A percentile compares a stretch with the other conserved stretches of the same genome.
phyloP scores from a whole-genome alignment of 2,888 invertebrate species.

The Drosophila austrosaltans region DNA sequence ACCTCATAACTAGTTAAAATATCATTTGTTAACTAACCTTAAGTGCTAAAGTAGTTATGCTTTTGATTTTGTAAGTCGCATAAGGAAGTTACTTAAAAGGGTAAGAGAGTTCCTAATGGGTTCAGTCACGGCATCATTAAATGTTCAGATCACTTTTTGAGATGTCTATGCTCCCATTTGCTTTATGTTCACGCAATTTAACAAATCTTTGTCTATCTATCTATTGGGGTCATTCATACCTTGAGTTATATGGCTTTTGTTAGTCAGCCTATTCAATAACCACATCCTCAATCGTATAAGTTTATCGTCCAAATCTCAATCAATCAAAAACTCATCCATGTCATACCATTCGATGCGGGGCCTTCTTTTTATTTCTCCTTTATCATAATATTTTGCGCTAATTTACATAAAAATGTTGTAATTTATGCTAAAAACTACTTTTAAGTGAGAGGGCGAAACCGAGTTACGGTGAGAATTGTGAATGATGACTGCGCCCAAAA shows the following conservation, averaged over 20 bases:
- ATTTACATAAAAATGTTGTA: conserved; percentile 28
- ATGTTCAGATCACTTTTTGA: conserved; percentile 1
- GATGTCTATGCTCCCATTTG: conserved; percentile 1
- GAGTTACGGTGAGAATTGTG: conserved; percentile 14
- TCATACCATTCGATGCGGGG: conserved; percentile 60
- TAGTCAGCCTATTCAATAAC: conserved; percentile 13
- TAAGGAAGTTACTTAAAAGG: conserved; percentile 15
- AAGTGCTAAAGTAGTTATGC: conserved; percentile 20
- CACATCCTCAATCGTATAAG: conserved; percentile 16
- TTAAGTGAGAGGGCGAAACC: background rate
- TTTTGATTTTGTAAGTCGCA: conserved; percentile 16
- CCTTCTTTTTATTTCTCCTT: conserved; percentile 16
- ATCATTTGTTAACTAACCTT: conserved; percentile 15
- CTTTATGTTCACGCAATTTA: background rate
- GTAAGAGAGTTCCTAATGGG: conserved; percentile 9
- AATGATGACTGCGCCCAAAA: conserved; percentile 23
- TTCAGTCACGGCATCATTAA: conserved; percentile 9
- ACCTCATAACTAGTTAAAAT: conserved; percentile 6
- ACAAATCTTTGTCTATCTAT: background rate
- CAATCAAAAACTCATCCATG: conserved; percentile 61
- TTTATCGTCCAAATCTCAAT: conserved; percentile 36
- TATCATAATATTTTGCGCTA: conserved; percentile 14
- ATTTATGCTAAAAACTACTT: conserved; percentile 12
- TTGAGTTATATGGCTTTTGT: conserved; percentile 18
- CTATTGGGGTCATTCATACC: conserved; percentile 9